Percentiles rank a stretch among this genome's conserved stretches.
Conservation (phyloP, 2,113 vertebrate genomes). For the Opisthocomus hoazin region DNA sequence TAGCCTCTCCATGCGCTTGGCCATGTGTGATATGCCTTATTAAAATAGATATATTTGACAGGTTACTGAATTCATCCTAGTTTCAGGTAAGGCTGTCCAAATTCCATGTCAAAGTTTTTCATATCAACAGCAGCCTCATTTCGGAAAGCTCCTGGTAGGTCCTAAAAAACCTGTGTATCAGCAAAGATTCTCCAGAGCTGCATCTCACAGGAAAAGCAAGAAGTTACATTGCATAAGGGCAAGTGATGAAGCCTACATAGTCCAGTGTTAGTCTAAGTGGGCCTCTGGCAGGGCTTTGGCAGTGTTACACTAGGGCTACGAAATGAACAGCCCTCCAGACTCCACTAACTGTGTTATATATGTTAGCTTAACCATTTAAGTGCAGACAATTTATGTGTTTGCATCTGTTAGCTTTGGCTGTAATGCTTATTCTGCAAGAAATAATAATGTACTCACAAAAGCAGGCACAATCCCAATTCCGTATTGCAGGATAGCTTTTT, state of each 20-base stretch:
- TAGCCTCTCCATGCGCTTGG: neutral
- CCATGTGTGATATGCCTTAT: neutral
- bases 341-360: neutral
- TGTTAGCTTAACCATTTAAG: neutral
- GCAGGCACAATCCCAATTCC: neutral
- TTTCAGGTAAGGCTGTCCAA: neutral
- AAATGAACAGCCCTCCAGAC: neutral
- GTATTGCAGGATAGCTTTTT: neutral
- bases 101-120: neutral
- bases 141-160: neutral
- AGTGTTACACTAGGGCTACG: neutral
- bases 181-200: neutral
- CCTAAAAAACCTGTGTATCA: neutral
- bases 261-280: neutral
- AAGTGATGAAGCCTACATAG: neutral
- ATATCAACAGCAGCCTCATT: neutral
- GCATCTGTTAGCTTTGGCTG: neutral
- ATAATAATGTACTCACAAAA: neutral
- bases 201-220: neutral
- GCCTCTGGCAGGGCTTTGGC: neutral
- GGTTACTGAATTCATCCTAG: neutral
- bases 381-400: neutral
- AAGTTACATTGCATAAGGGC: neutral
- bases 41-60: neutral
- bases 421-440: neutral